Percentiles rank a stretch among this genome's conserved stretches.
Evolutionary conservation across 2,888 invertebrate species (phyloP).

Genomic region (Synanthedon vespiformis): DNA sequence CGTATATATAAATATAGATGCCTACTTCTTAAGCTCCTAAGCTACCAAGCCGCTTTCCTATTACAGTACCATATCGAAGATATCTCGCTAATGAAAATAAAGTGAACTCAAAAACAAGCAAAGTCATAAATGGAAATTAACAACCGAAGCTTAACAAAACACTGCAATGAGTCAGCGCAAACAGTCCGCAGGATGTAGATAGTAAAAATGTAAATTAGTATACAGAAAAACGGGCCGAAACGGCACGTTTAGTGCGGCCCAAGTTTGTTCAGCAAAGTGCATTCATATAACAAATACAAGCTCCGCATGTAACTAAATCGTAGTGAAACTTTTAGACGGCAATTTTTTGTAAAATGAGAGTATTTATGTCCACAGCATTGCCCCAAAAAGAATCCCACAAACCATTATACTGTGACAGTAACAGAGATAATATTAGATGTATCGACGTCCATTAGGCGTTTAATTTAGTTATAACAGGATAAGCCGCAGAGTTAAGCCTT

Average conservation of each 20-base stretch:
- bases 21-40: too few species aligned
- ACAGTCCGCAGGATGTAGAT: slow-evolving; percentile 8
- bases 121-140: slow-evolving; percentile 5
- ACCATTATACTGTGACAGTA: too few species aligned
- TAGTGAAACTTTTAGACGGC: neutral
- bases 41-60: too few species aligned
- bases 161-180: slow-evolving; percentile 1
- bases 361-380: too few species aligned
- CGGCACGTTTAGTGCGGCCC: neutral
- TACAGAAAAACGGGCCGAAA: slow-evolving; percentile 21
- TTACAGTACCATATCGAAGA: too few species aligned
- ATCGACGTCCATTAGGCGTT: too few species aligned
- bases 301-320: neutral
- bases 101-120: neutral
- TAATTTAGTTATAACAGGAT: too few species aligned
- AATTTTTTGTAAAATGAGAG: too few species aligned
- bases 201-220: slow-evolving; percentile 40
- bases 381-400: too few species aligned
- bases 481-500: too few species aligned
- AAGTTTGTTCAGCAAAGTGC: slow-evolving; percentile 5
- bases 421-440: too few species aligned
- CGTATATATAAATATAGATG: too few species aligned
- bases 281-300: neutral
- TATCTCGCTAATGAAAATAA: neutral
- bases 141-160: slow-evolving; percentile 4